phyloP scores from a whole-genome alignment of 2,888 invertebrate genomes.

The Eumacrocentrus americanus region DNA sequence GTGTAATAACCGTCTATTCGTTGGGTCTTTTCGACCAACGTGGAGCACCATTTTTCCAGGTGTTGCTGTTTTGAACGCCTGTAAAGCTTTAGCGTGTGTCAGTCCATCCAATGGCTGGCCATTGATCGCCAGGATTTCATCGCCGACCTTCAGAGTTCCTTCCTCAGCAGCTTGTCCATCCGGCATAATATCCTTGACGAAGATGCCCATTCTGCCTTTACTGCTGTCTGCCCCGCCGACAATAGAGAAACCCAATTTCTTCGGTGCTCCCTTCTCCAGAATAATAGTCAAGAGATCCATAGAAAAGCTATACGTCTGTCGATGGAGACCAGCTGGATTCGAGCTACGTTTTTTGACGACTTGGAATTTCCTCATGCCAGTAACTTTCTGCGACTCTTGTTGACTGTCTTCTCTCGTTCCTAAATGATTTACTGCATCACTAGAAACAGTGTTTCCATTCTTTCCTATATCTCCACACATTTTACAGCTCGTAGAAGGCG shows the following conservation, averaged over 20 bases:
- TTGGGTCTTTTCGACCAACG: slow-evolving; percentile 62
- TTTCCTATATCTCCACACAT: slow-evolving; percentile 45
- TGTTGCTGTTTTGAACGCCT: slow-evolving; percentile 68
- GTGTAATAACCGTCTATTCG: slow-evolving; percentile 51
- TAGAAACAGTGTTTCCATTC: slow-evolving; percentile 46
- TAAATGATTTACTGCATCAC: slow-evolving; percentile 32
- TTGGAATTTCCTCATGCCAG: slow-evolving; percentile 63
- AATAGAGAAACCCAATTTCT: slow-evolving; percentile 70
- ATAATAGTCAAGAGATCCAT: slow-evolving; percentile 56
- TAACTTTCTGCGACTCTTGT: slow-evolving; percentile 45
- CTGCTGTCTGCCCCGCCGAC: slow-evolving; percentile 70
- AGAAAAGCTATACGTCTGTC: slow-evolving; percentile 49
- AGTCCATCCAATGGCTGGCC: slow-evolving; percentile 65
- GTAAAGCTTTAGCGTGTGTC: slow-evolving; percentile 67
- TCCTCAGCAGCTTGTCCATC: slow-evolving; percentile 69
- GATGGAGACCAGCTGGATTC: slow-evolving; percentile 35
- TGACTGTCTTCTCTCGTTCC: slow-evolving; percentile 8
- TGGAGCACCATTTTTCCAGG: slow-evolving; percentile 66
- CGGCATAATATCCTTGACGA: slow-evolving; percentile 69
- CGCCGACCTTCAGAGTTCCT: slow-evolving; percentile 67
- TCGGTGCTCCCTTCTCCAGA: slow-evolving; percentile 66
- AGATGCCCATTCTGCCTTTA: slow-evolving; percentile 69
- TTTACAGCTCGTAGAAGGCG: slow-evolving; percentile 28
- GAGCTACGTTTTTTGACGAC: slow-evolving; percentile 49
- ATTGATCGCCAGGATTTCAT: slow-evolving; percentile 69